These are phyloP conservation scores for Drosophila chauvacae DNA, from an alignment of 1,140 invertebrate genomes.

Conservation along the genomic window DNA sequence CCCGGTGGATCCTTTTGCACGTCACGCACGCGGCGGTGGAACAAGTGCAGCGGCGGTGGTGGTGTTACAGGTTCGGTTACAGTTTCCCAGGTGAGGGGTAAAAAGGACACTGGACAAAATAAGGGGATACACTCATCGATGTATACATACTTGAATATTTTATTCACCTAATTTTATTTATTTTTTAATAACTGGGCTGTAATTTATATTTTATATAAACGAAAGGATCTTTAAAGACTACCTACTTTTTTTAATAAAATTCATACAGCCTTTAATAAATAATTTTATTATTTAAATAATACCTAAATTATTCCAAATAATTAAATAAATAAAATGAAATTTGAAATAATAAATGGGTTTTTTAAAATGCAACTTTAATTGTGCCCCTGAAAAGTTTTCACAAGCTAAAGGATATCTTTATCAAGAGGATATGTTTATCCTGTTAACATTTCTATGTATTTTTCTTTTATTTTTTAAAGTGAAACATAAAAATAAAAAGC, in stretches of 20 bases:
- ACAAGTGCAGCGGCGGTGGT: constrained; percentile 65
- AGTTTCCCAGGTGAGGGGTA: constrained; percentile 15
- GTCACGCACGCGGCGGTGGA: constrained; percentile 41
- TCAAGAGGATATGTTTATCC: too few species aligned
- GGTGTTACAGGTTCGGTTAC: constrained; percentile 12
- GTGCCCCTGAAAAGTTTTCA: neutral
- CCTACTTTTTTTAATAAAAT: too few species aligned
- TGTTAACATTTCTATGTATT: too few species aligned
- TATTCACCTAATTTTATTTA: neutral
- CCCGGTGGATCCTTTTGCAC: neutral
- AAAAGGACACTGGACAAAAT: constrained; percentile 6
- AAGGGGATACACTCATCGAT: accelerated
- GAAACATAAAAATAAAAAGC: neutral
- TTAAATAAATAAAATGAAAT: neutral
- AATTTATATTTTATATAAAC: too few species aligned
- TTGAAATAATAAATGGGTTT: too few species aligned
- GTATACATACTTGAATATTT: neutral
- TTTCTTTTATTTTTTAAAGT: neutral
- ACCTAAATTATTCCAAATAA: too few species aligned
- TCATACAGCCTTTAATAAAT: too few species aligned
- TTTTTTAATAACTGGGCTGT: neutral
- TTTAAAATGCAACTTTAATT: neutral
- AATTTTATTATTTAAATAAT: too few species aligned
- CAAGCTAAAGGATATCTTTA: too few species aligned
- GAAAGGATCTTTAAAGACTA: too few species aligned